Conservation (phyloP, 2,113 vertebrate genomes). For the Nothoprocta perdicaria region DNA sequence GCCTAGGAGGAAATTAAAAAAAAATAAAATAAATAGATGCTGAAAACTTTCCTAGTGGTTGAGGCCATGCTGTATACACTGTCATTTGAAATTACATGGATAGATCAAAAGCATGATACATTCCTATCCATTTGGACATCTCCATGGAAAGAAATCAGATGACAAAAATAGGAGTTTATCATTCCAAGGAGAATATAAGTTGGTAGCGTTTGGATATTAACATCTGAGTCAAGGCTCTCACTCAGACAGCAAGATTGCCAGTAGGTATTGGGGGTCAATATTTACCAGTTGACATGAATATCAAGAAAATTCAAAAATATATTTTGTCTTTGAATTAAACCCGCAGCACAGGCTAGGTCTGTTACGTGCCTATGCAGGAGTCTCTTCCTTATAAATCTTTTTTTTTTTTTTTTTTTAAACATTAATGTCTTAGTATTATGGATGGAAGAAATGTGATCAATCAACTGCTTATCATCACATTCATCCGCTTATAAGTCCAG, state of each 20-base stretch:
- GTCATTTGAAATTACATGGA: not conserved
- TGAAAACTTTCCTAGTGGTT: not conserved
- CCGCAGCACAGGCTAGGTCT: not conserved
- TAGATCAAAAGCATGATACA: not conserved
- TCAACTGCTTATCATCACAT: not conserved
- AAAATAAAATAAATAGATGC: not conserved
- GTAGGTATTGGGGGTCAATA: not conserved
- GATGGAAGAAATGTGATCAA: not conserved
- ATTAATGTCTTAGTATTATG: not conserved
- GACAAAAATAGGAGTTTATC: not conserved
- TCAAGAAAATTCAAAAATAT: not conserved
- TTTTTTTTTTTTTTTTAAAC: not conserved
- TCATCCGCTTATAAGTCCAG: not conserved
- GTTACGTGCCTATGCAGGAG: not conserved
- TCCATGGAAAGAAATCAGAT: not conserved
- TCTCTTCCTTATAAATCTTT: not conserved
- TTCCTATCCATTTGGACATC: not conserved
- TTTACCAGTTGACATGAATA: not conserved
- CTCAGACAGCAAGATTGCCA: not conserved
- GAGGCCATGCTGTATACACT: not conserved
- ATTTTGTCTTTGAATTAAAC: not conserved
- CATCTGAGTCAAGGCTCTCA: not conserved
- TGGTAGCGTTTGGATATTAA: not conserved
- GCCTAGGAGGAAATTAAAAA: slow-evolving; percentile 15
- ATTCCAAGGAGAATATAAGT: not conserved